A percentile compares a stretch with the other conserved stretches of the same genome.
Conservation (phyloP, 2,888 invertebrate species). For the Tiliacea citrago region DNA sequence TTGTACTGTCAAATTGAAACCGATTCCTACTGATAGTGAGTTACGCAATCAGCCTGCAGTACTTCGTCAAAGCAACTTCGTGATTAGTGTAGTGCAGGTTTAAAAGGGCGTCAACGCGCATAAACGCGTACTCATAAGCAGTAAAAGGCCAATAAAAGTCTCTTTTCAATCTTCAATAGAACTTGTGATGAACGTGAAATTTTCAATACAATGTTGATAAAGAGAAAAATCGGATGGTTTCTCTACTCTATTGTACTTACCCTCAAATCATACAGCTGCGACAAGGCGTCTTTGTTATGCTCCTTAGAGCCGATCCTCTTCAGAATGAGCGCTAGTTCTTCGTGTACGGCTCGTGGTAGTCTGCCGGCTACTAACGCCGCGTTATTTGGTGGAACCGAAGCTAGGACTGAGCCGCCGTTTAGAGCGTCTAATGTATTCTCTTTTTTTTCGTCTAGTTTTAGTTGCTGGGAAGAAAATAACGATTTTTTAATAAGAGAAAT, state of each 20-base stretch:
- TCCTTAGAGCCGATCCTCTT: conserved; percentile 97
- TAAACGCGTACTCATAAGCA: neutral
- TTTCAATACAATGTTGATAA: neutral
- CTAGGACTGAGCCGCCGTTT: conserved; percentile 86
- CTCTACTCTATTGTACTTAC: conserved; percentile 69
- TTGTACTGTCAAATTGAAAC: too few relatives aligned
- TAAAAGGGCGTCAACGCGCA: neutral
- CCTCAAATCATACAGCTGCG: conserved; percentile 94
- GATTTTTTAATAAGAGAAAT: too few relatives aligned
- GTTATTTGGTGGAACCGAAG: conserved; percentile 86
- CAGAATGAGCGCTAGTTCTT: conserved; percentile 96
- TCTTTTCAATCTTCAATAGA: neutral
- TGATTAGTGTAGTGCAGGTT: neutral
- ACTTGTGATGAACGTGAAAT: neutral
- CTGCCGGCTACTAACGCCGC: conserved; percentile 78
- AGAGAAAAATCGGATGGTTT: neutral
- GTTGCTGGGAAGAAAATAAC: conserved; percentile 76
- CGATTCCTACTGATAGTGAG: too few relatives aligned
- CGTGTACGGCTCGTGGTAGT: conserved; percentile 95
- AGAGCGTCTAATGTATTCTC: conserved; percentile 78
- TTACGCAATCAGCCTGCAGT: too few relatives aligned
- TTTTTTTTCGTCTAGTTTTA: conserved; percentile 91
- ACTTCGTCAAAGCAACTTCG: too few relatives aligned
- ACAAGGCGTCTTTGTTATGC: conserved; percentile 95
- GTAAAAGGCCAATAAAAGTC: neutral